A percentile compares a stretch with the other conserved stretches of the same genome.
phyloP scores from a whole-genome alignment of 1,140 invertebrate genomes.

The Muscidifurax raptorellus region DNA sequence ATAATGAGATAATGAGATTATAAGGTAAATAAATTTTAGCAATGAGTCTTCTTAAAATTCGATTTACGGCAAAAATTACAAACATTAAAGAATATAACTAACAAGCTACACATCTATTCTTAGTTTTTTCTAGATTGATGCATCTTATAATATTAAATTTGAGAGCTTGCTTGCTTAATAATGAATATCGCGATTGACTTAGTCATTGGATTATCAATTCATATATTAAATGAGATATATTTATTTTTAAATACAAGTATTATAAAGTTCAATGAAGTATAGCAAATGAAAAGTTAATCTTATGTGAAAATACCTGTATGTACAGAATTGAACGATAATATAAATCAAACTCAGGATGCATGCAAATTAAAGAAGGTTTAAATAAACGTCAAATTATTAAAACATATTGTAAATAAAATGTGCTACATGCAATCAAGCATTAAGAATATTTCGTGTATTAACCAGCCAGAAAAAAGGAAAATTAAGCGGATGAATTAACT shows the following conservation, averaged over 20 bases:
- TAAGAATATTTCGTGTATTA: background rate
- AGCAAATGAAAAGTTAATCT: background rate
- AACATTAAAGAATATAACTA: background rate
- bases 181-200: too few relatives aligned
- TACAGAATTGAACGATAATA: slow-evolving; percentile 9
- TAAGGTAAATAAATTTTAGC: background rate
- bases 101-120: background rate
- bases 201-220: background rate
- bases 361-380: slow-evolving; percentile 14
- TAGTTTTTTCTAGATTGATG: too few relatives aligned
- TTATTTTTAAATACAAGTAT: background rate
- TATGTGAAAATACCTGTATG: background rate
- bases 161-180: background rate
- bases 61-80: background rate
- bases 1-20: background rate
- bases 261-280: slow-evolving; percentile 24
- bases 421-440: slow-evolving; percentile 19
- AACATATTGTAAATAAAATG: background rate
- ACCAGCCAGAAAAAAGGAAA: background rate
- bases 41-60: background rate
- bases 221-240: background rate
- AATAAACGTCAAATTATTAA: slow-evolving; percentile 19
- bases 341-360: background rate
- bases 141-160: background rate
- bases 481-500: background rate